These are phyloP conservation scores for Agapornis canus DNA, from an alignment of 2,797 vertebrate genomes.

Conservation along the genomic window DNA sequence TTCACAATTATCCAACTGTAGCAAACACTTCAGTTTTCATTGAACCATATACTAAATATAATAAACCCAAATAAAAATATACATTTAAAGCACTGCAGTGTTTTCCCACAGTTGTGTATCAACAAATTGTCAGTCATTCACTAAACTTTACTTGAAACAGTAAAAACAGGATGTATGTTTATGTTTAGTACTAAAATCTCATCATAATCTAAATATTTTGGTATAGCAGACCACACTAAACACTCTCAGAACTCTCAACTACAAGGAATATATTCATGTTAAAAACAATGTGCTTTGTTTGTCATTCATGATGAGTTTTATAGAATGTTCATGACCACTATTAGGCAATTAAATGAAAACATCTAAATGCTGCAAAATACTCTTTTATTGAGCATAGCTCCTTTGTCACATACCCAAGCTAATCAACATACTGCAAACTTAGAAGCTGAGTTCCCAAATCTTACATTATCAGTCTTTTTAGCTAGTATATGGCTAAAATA, in stretches of 20 bases:
- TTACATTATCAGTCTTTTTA: neutral
- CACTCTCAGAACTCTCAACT: constrained; percentile 59
- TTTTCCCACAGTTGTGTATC: constrained; percentile 61
- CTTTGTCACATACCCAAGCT: neutral
- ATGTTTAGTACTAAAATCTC: constrained; percentile 23
- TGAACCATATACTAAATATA: constrained; percentile 53
- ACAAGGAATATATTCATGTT: constrained; percentile 40
- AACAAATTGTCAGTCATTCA: constrained; percentile 29
- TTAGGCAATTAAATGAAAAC: constrained; percentile 50
- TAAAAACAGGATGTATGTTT: constrained; percentile 46
- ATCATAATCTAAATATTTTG: constrained; percentile 54
- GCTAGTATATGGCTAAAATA: constrained; percentile 70
- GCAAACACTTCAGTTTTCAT: constrained; percentile 69
- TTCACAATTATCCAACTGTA: constrained; percentile 59
- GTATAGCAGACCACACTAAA: constrained; percentile 67
- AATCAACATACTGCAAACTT: neutral
- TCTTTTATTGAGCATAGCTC: constrained; percentile 2
- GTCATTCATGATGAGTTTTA: constrained; percentile 7
- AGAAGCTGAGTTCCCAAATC: constrained; percentile 32
- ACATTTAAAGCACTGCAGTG: constrained; percentile 68
- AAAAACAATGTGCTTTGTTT: constrained; percentile 18
- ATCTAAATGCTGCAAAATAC: constrained; percentile 50
- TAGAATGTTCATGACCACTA: constrained; percentile 27
- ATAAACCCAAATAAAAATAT: constrained; percentile 73
- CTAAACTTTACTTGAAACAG: constrained; percentile 43